Conservation (phyloP, 2,113 vertebrate species). For the Lynx canadensis region DNA sequence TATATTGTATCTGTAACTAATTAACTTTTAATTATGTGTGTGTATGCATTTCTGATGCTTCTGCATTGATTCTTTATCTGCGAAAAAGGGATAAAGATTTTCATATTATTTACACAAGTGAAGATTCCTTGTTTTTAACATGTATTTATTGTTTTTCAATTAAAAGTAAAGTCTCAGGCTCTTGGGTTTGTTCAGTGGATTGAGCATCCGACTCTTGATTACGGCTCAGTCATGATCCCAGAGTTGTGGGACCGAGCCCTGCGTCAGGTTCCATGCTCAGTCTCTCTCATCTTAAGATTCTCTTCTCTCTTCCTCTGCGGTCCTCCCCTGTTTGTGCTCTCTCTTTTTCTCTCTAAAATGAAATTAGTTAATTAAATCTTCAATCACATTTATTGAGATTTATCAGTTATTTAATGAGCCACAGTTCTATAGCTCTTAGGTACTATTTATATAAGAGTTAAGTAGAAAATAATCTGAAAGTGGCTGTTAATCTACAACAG, state of each 20-base stretch:
- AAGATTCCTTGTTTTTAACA: slow-evolving; percentile 55
- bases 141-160: neutral
- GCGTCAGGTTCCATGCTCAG: too few species aligned
- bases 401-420: rapidly evolving
- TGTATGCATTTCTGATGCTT: neutral
- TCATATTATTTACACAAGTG: neutral
- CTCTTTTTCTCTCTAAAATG: too few species aligned
- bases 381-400: neutral
- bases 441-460: neutral
- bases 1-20: neutral
- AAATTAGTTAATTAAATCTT: neutral
- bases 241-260: too few species aligned
- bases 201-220: too few species aligned
- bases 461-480: slow-evolving; percentile 1
- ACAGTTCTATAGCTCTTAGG: neutral
- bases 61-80: neutral
- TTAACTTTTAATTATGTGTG: neutral
- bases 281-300: too few species aligned
- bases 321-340: too few species aligned
- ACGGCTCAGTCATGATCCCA: too few species aligned
- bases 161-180: neutral
- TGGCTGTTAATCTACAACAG: neutral
- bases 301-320: too few species aligned
- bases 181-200: too few species aligned
- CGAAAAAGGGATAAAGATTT: neutral